These are phyloP conservation scores for Drosophila tripunctata DNA, from an alignment of 2,888 invertebrate genomes.

Conservation along the genomic window DNA sequence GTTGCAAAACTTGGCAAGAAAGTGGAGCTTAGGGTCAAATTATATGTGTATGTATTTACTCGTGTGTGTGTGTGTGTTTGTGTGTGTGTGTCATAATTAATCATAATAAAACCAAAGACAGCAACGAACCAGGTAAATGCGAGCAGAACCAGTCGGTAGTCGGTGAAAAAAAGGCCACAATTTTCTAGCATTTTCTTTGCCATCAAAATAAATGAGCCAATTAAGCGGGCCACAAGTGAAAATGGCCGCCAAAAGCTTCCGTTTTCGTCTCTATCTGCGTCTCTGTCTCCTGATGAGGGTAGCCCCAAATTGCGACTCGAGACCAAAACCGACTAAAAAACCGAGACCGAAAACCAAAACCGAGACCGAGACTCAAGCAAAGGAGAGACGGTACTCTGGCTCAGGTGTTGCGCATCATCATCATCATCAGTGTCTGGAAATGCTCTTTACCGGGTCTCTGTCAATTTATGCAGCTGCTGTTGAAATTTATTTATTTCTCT, in stretches of 20 bases:
- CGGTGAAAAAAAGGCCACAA: constrained; percentile 52
- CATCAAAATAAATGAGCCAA: constrained; percentile 79
- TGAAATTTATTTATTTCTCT: constrained; percentile 59
- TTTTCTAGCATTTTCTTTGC: constrained; percentile 73
- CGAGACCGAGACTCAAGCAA: constrained; percentile 8
- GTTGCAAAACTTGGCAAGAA: constrained; percentile 72
- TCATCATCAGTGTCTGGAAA: constrained; percentile 50
- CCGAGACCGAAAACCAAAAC: not conserved
- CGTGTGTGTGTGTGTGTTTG: constrained; percentile 23
- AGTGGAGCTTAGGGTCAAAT: constrained; percentile 67
- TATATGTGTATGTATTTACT: constrained; percentile 23
- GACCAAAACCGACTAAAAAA: not conserved
- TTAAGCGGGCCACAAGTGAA: constrained; percentile 68
- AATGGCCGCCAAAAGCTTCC: constrained; percentile 46
- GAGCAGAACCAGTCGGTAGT: constrained; percentile 8
- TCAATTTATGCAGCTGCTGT: constrained; percentile 47
- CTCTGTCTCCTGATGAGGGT: constrained; percentile 58
- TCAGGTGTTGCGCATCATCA: constrained; percentile 72
- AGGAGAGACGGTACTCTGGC: constrained; percentile 28
- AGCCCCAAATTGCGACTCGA: constrained; percentile 27
- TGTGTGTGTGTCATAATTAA: constrained; percentile 65
- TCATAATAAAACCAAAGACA: constrained; percentile 71
- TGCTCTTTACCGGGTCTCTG: not conserved
- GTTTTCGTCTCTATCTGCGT: constrained; percentile 15
- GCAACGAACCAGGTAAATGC: constrained; percentile 46